These are phyloP conservation scores for Rhabdophis nuchalis DNA, from an alignment of 2,797 vertebrate species.

Conservation along the genomic window DNA sequence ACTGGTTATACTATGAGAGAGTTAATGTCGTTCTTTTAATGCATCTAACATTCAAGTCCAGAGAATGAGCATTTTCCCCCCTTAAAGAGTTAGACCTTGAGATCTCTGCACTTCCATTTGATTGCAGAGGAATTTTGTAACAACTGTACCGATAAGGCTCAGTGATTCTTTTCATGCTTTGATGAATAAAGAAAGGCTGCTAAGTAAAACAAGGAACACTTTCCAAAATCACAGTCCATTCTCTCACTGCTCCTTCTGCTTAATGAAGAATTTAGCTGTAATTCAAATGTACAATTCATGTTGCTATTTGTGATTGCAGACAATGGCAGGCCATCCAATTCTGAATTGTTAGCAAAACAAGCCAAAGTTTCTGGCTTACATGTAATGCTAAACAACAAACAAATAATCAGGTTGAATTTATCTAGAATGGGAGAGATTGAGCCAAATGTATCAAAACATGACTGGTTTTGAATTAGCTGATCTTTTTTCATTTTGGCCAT, in stretches of 20 bases:
- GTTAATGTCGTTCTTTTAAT: conserved; percentile 36
- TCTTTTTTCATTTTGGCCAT: neutral
- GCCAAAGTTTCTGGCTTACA: neutral
- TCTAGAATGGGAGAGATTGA: neutral
- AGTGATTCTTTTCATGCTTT: conserved; percentile 25
- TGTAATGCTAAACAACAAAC: neutral
- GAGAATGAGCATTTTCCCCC: neutral
- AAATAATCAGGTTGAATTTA: neutral
- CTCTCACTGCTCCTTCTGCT: neutral
- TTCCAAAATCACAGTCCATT: conserved; percentile 7
- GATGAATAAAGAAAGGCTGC: conserved; percentile 28
- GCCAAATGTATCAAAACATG: neutral
- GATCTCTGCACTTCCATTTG: conserved; percentile 12
- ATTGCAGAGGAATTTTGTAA: conserved; percentile 39
- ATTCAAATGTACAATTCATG: neutral
- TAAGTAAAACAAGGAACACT: neutral
- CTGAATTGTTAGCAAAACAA: neutral
- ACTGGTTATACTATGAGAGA: conserved; percentile 49
- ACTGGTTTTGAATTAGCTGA: neutral
- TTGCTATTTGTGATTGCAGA: neutral
- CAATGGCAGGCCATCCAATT: neutral
- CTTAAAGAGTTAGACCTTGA: conserved; percentile 53
- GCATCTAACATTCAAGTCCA: conserved; percentile 15
- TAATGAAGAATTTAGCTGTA: neutral
- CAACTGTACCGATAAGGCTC: conserved; percentile 26